Conservation (phyloP, 1,140 invertebrate genomes). For the Formica selysi region DNA sequence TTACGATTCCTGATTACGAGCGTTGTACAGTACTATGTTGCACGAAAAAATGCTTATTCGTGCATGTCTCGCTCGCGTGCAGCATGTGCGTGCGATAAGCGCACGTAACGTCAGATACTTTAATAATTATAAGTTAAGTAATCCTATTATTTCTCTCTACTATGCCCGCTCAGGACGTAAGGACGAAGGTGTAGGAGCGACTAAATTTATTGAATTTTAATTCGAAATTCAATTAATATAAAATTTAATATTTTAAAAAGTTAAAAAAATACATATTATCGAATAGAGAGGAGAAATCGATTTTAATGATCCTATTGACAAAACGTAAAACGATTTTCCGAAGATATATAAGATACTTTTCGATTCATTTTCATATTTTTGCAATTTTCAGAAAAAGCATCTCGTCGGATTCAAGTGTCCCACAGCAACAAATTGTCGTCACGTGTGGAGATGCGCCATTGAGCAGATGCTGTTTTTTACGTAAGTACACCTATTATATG, state of each 20-base stretch:
- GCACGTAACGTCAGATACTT: constrained; percentile 11
- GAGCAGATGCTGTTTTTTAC: constrained; percentile 99
- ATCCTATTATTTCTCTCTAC: constrained; percentile 82
- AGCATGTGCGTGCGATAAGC: constrained; percentile 20
- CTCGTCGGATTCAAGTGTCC: constrained; percentile 98
- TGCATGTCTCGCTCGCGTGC: constrained; percentile 36
- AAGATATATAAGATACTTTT: constrained; percentile 5
- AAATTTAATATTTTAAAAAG: not conserved
- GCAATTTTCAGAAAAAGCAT: constrained; percentile 95
- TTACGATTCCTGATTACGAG: constrained; percentile 1
- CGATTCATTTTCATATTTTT: constrained; percentile 27
- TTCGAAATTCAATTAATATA: not conserved
- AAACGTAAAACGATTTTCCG: constrained; percentile 19
- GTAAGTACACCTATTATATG: constrained; percentile 88
- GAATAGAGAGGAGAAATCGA: not conserved
- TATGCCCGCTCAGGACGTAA: constrained; percentile 87
- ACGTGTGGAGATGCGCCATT: constrained; percentile 98
- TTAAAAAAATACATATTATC: not conserved
- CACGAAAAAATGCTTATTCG: constrained; percentile 29
- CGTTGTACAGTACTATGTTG: not conserved
- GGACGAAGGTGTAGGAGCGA: constrained; percentile 86
- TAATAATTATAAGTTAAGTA: constrained; percentile 77
- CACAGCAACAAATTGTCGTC: constrained; percentile 95
- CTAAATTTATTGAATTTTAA: constrained; percentile 7
- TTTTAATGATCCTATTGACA: not conserved